phyloP scores from a whole-genome alignment of 2,888 invertebrate genomes.

The Incurvaria masculella region DNA sequence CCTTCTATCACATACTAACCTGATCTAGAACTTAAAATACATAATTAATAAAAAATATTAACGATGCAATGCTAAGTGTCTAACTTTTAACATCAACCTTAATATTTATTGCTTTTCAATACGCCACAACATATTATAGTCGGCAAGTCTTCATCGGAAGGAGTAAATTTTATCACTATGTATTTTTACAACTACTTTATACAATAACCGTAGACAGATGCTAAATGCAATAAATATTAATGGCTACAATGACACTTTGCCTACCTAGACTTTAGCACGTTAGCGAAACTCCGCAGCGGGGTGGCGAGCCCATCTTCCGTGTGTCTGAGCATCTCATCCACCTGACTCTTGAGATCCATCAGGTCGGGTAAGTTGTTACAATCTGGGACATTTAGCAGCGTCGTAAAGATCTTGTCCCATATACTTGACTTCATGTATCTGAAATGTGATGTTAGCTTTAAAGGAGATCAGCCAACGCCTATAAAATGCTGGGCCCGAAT shows the following conservation, averaged over 20 bases:
- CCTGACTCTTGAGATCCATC: slow-evolving; percentile 50
- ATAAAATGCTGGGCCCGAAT: too few species aligned
- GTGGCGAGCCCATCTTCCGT: slow-evolving; percentile 36
- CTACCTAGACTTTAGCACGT: slow-evolving; percentile 55
- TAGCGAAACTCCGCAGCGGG: slow-evolving; percentile 47
- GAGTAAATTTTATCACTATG: too few species aligned
- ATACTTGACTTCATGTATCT: slow-evolving; percentile 68
- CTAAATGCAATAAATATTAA: slow-evolving; percentile 52
- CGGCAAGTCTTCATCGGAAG: not conserved
- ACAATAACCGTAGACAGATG: slow-evolving; percentile 42
- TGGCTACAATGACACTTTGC: slow-evolving; percentile 13
- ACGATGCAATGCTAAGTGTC: slow-evolving; percentile 4
- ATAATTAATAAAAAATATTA: slow-evolving; percentile 1
- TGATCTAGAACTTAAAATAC: slow-evolving; percentile 3
- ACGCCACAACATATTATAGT: slow-evolving; percentile 2
- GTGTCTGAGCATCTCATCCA: slow-evolving; percentile 35
- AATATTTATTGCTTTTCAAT: slow-evolving; percentile 38
- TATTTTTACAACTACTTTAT: slow-evolving; percentile 24
- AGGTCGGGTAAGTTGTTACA: slow-evolving; percentile 75
- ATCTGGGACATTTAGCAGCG: slow-evolving; percentile 76
- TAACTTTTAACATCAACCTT: slow-evolving; percentile 16
- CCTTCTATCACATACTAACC: slow-evolving; percentile 31
- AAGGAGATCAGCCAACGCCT: not conserved
- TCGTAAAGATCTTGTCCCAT: slow-evolving; percentile 80
- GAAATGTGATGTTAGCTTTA: too few species aligned